Conservation (phyloP, 2,888 invertebrate species). For the Tipula confusa region DNA sequence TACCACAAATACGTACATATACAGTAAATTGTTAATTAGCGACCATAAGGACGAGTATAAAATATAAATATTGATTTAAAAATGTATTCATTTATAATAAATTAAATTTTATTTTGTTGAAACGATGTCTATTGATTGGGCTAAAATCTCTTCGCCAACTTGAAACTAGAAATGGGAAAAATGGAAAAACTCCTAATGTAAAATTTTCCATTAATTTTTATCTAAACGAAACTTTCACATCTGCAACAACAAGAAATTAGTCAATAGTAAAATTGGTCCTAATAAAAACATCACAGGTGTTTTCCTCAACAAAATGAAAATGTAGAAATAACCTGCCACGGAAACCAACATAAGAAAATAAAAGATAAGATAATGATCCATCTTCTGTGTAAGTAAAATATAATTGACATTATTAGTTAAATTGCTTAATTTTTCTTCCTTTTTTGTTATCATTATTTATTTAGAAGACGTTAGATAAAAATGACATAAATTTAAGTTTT, state of each 20-base stretch:
- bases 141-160: no score
- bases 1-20: neutral
- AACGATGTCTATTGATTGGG: no score
- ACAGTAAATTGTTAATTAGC: neutral
- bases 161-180: no score
- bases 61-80: neutral
- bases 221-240: neutral
- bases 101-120: no score
- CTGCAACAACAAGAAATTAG: neutral
- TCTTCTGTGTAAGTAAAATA: neutral
- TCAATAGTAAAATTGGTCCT: neutral
- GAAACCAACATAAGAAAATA: neutral
- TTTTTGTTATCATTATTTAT: constrained; percentile 3
- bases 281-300: neutral
- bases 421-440: neutral
- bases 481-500: neutral
- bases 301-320: neutral
- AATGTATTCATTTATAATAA: no score
- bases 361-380: neutral
- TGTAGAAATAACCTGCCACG: neutral
- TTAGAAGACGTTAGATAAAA: neutral
- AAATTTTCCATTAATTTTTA: neutral
- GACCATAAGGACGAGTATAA: neutral
- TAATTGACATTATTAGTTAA: constrained; percentile 9
- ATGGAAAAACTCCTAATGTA: neutral